A percentile compares a stretch with the other conserved stretches of the same genome.
Evolutionary conservation across 1,140 invertebrate genomes (phyloP).

Genomic region (Asbolus verrucosus): DNA sequence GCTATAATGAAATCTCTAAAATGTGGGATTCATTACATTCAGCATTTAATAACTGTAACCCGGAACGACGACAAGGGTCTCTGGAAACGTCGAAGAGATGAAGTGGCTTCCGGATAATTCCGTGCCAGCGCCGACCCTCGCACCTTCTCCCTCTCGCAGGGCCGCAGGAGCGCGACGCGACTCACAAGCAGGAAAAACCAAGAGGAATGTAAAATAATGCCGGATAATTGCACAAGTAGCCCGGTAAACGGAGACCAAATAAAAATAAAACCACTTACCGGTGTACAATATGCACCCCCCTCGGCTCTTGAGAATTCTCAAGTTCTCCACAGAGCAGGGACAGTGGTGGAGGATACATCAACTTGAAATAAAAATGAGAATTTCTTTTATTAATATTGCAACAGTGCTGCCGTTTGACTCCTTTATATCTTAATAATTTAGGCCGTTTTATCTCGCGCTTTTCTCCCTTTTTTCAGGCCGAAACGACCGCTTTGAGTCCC

Average conservation of each 20-base stretch:
- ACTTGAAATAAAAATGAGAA: slow-evolving; percentile 34
- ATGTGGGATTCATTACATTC: slow-evolving; percentile 28
- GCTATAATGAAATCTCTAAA: slow-evolving; percentile 35
- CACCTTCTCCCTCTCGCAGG: background rate
- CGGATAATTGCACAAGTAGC: slow-evolving; percentile 30
- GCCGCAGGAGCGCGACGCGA: background rate
- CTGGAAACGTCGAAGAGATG: slow-evolving; percentile 29
- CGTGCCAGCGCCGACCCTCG: background rate
- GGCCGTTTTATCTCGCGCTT: slow-evolving; percentile 9
- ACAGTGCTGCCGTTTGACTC: slow-evolving; percentile 26
- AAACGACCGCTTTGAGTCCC: no score
- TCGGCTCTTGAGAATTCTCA: slow-evolving; percentile 7
- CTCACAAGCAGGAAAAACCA: no score
- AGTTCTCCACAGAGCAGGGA: slow-evolving; percentile 4
- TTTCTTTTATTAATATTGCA: slow-evolving; percentile 37
- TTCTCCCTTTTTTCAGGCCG: no score
- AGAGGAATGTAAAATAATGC: slow-evolving; percentile 12
- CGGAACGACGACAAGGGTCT: slow-evolving; percentile 30
- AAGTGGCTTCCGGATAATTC: slow-evolving; percentile 14
- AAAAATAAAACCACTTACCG: slow-evolving; percentile 38
- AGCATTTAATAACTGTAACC: slow-evolving; percentile 39
- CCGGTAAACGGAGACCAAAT: slow-evolving; percentile 33
- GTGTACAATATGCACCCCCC: slow-evolving; percentile 27
- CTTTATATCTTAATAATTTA: slow-evolving; percentile 23
- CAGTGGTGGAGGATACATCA: background rate